Percentiles rank a stretch among this genome's conserved stretches.
These are phyloP conservation scores for Capreolus pygargus DNA, from an alignment of 2,113 vertebrate species.

Conservation along the genomic window DNA sequence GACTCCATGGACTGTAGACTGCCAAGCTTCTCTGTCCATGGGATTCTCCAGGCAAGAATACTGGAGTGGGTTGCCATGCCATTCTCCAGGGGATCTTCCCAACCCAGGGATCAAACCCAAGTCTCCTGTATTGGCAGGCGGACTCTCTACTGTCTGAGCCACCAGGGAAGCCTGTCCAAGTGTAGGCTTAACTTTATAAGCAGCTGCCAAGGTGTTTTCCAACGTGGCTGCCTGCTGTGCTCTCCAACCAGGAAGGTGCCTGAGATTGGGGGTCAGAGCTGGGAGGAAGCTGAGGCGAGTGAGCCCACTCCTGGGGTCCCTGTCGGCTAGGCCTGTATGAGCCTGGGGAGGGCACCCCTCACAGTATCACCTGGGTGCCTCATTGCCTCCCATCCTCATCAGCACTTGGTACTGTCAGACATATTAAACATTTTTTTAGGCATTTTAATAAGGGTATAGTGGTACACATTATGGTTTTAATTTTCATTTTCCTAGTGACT, in stretches of 20 bases:
- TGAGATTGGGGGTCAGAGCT: not conserved
- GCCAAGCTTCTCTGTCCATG: not conserved
- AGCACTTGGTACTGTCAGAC: not conserved
- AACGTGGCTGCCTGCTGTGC: not conserved
- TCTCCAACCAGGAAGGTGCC: accelerated
- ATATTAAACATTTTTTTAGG: not conserved
- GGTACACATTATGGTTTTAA: not conserved
- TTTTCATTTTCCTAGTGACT: not conserved
- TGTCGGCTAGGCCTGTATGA: accelerated
- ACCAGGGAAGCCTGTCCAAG: not conserved
- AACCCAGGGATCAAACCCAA: not conserved
- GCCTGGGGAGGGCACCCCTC: not conserved
- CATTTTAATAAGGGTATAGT: too few species aligned
- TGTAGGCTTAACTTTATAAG: not conserved
- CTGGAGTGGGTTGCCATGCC: not conserved
- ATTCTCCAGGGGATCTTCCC: not conserved
- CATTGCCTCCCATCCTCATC: accelerated
- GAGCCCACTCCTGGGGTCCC: not conserved
- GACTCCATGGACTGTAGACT: not conserved
- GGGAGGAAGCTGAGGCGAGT: not conserved
- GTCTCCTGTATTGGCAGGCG: not conserved
- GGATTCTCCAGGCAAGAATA: not conserved
- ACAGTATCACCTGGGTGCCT: not conserved
- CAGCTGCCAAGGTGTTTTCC: not conserved
- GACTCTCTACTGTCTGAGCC: not conserved